These are phyloP conservation scores for Pachymerium ferrugineum DNA, from an alignment of 2,888 invertebrate genomes.

Conservation along the genomic window DNA sequence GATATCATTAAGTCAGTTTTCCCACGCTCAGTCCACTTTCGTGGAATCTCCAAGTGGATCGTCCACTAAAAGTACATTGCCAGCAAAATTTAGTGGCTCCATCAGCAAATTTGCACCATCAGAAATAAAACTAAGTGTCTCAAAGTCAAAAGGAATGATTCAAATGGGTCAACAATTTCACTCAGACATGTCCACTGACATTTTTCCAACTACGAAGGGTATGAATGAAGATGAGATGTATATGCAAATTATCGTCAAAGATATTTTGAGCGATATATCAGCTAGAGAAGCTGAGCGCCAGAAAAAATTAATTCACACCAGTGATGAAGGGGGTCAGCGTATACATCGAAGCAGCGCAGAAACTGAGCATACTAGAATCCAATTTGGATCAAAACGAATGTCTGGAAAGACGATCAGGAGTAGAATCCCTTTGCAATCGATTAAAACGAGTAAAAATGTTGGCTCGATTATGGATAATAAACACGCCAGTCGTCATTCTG, in stretches of 20 bases:
- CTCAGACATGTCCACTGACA: background rate
- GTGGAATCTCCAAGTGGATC: background rate
- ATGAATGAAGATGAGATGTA: background rate
- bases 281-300: background rate
- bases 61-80: background rate
- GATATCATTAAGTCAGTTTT: background rate
- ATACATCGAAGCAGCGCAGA: background rate
- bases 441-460: background rate
- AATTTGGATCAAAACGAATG: background rate
- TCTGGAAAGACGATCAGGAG: background rate
- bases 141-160: background rate
- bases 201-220: background rate
- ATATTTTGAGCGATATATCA: background rate
- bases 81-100: background rate
- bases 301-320: background rate
- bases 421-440: background rate
- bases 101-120: background rate
- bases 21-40: background rate
- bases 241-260: background rate
- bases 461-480: background rate
- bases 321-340: background rate
- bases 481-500: background rate
- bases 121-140: background rate
- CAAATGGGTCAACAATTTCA: background rate
- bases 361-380: background rate